phyloP scores from a whole-genome alignment of 2,113 vertebrate species.

The Grallaria varia region DNA sequence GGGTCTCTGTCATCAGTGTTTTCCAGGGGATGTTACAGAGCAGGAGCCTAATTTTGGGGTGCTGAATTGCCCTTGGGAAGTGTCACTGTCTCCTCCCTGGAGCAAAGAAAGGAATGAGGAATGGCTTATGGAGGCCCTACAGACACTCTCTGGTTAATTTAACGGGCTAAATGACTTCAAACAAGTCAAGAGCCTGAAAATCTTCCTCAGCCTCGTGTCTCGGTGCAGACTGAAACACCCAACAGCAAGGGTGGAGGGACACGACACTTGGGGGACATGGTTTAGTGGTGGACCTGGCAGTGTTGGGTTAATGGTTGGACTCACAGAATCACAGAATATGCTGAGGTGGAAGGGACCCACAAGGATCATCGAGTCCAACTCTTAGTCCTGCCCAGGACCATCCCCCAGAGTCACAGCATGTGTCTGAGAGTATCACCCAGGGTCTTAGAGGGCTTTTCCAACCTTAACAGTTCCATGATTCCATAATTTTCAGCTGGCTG shows the following conservation, averaged over 20 bases:
- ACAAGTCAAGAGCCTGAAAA: not conserved
- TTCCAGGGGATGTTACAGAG: not conserved
- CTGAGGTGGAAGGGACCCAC: not conserved
- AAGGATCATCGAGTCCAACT: not conserved
- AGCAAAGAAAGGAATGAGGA: not conserved
- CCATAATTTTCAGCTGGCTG: fast-evolving
- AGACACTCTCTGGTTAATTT: not conserved
- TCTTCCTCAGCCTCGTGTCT: not conserved
- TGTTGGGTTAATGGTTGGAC: not conserved
- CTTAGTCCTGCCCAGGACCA: not conserved
- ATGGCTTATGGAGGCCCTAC: not conserved
- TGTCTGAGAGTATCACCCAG: not conserved
- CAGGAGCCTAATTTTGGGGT: not conserved
- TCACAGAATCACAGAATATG: not conserved
- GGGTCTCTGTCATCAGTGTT: not conserved
- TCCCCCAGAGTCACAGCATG: not conserved
- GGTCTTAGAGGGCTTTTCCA: not conserved
- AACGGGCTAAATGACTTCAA: not conserved
- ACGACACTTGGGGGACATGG: not conserved
- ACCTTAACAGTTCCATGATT: not conserved
- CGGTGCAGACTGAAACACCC: not conserved
- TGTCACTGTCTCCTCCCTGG: not conserved
- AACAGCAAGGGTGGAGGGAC: not conserved
- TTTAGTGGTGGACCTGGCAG: not conserved
- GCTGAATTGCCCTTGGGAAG: not conserved